phyloP scores from a whole-genome alignment of 1,140 invertebrate species.

The Danaus melanippus region DNA sequence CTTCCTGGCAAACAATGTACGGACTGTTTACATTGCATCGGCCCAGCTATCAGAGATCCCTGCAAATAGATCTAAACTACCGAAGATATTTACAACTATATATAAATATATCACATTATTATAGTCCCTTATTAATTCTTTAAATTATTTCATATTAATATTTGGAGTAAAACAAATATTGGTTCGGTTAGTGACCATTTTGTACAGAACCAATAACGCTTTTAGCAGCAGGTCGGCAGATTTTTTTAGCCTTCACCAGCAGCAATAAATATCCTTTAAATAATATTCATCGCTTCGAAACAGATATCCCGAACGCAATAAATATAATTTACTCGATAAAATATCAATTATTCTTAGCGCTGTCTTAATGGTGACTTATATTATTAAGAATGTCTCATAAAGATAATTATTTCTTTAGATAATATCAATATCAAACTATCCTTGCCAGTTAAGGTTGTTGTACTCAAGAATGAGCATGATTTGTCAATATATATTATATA shows the following conservation, averaged over 20 bases:
- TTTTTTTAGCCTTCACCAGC: conserved; percentile 19
- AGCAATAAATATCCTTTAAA: conserved; percentile 19
- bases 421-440: too few relatives aligned
- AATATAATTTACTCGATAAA: conserved; percentile 21
- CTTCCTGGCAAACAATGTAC: conserved; percentile 15
- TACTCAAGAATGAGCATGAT: too few relatives aligned
- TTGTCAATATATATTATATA: too few relatives aligned
- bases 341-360: conserved; percentile 12
- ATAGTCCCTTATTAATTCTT: too few relatives aligned
- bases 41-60: conserved; percentile 11
- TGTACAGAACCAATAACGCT: conserved; percentile 5
- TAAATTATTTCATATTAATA: too few relatives aligned
- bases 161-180: too few relatives aligned
- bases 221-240: background rate
- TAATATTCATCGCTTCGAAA: conserved; percentile 15
- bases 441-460: too few relatives aligned
- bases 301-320: conserved; percentile 15
- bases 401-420: too few relatives aligned
- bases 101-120: too few relatives aligned
- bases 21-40: conserved; percentile 20
- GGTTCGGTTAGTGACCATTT: too few relatives aligned
- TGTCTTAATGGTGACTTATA: conserved; percentile 9
- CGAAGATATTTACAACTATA: too few relatives aligned
- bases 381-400: too few relatives aligned
- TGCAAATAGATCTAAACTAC: background rate